These are phyloP conservation scores for Pomacea maculata DNA, from an alignment of 1,140 invertebrate genomes.

Conservation along the genomic window DNA sequence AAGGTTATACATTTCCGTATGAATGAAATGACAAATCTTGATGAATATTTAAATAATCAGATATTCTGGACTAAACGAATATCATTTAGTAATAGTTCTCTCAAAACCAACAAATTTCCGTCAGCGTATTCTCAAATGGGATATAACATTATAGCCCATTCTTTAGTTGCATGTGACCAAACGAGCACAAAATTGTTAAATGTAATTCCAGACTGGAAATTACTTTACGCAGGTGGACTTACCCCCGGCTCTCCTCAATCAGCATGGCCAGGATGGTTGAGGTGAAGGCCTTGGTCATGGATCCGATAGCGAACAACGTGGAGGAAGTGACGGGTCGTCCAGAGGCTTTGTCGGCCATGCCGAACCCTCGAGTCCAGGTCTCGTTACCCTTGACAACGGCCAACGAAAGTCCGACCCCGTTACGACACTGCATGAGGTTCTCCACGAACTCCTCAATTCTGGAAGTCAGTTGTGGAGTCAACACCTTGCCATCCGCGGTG, in stretches of 20 bases:
- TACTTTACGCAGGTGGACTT: not conserved
- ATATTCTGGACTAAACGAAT: too few species aligned
- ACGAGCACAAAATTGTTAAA: too few species aligned
- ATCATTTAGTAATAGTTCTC: too few species aligned
- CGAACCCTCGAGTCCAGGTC: conserved; percentile 33
- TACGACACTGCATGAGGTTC: conserved; percentile 6
- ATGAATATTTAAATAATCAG: too few species aligned
- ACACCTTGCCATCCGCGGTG: not conserved
- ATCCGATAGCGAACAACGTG: conserved; percentile 34
- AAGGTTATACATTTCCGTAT: too few species aligned
- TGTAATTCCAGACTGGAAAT: too few species aligned
- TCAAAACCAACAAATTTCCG: too few species aligned
- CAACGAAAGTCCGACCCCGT: conserved; percentile 31
- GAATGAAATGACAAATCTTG: too few species aligned
- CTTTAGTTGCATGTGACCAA: too few species aligned
- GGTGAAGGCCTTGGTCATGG: conserved; percentile 37
- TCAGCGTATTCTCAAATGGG: too few species aligned
- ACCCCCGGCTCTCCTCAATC: conserved; percentile 21
- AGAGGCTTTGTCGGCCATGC: conserved; percentile 19
- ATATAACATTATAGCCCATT: too few species aligned
- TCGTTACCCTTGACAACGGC: conserved; percentile 36
- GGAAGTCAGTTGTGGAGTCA: conserved; percentile 14
- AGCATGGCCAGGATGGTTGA: conserved; percentile 30
- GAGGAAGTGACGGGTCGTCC: conserved; percentile 18
- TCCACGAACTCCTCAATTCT: not conserved